phyloP scores from a whole-genome alignment of 2,797 vertebrate genomes.

The Pantherophis vulpinus region DNA sequence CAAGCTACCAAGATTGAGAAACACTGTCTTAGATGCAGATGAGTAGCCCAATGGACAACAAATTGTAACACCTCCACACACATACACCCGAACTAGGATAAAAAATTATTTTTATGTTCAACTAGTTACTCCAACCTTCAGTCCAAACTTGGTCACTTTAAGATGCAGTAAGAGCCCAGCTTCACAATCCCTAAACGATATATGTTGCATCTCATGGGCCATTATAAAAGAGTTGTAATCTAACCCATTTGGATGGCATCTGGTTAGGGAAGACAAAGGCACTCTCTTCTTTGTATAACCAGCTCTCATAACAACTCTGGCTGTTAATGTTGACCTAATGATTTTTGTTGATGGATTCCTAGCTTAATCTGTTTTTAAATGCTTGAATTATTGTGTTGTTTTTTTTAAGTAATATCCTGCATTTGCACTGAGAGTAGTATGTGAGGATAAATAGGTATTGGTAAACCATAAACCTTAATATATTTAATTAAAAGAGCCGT shows the following conservation, averaged over 20 bases:
- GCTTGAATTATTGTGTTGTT: neutral
- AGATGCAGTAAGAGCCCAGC: neutral
- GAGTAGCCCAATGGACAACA: neutral
- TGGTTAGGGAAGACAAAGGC: neutral
- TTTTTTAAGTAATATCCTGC: neutral
- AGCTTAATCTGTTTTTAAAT: neutral
- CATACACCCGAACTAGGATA: neutral
- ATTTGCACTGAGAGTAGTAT: neutral
- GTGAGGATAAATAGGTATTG: neutral
- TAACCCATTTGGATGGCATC: neutral
- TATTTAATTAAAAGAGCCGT: neutral
- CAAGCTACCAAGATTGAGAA: no score
- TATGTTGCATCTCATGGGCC: neutral
- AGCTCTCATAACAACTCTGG: neutral
- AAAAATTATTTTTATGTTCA: neutral
- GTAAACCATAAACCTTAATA: neutral
- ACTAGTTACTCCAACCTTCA: neutral
- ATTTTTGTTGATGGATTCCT: neutral
- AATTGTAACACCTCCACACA: neutral
- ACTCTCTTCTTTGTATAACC: neutral
- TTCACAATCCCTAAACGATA: neutral
- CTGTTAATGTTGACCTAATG: neutral
- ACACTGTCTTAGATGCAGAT: no score
- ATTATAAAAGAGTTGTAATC: neutral
- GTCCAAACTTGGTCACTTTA: neutral